These are phyloP conservation scores for Chloroclystis v-ata DNA, from an alignment of 2,888 invertebrate genomes.

Conservation along the genomic window DNA sequence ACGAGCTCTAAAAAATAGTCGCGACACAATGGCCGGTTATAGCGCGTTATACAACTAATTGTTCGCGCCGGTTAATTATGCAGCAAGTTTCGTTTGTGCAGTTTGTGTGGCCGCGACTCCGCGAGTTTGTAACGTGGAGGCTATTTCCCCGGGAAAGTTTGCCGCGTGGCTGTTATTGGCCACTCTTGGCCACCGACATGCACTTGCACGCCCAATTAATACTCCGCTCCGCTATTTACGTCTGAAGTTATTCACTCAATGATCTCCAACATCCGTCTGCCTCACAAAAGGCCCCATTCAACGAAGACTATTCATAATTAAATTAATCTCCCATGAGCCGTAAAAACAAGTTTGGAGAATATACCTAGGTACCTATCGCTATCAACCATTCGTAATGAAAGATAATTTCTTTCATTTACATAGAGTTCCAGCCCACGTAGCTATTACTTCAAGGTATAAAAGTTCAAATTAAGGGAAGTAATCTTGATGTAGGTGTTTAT, in stretches of 20 bases:
- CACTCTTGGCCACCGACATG: constrained; percentile 7
- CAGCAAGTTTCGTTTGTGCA: constrained; percentile 49
- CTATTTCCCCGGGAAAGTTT: constrained; percentile 18
- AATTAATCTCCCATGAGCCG: constrained; percentile 24
- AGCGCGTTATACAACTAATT: constrained; percentile 72
- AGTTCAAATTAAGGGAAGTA: constrained; percentile 48
- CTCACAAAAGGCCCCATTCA: constrained; percentile 18
- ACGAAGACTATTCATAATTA: constrained; percentile 26
- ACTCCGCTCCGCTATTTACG: constrained; percentile 25
- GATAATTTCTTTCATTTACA: constrained; percentile 27
- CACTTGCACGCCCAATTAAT: constrained; percentile 27
- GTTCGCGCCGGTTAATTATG: constrained; percentile 67
- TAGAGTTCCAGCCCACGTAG: constrained; percentile 26
- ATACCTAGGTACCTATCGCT: too few relatives aligned
- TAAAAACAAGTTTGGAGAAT: constrained; percentile 22
- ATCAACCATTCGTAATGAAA: constrained; percentile 25
- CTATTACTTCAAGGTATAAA: constrained; percentile 36
- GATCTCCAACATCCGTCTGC: constrained; percentile 28
- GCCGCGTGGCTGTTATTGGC: constrained; percentile 22
- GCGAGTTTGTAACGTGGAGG: background rate
- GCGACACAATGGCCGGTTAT: constrained; percentile 66
- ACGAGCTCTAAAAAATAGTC: constrained; percentile 48
- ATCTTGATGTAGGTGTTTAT: constrained; percentile 58
- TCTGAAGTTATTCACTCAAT: constrained; percentile 26
- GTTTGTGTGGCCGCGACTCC: constrained; percentile 29